phyloP scores from a whole-genome alignment of 2,888 invertebrate genomes.

The Phania funesta region DNA sequence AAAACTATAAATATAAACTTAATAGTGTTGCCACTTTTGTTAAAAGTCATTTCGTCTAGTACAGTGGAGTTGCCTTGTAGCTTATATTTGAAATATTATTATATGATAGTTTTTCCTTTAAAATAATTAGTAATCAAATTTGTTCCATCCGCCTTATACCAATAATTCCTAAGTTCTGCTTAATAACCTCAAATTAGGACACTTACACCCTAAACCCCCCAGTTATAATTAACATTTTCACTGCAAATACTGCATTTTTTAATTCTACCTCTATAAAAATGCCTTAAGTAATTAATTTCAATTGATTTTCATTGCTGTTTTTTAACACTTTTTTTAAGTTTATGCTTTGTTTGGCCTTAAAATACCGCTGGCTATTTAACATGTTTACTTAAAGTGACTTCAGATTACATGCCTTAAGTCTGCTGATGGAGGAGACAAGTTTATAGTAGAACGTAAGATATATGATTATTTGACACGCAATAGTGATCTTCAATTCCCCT shows the following conservation, averaged over 20 bases:
- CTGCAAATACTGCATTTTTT: neutral
- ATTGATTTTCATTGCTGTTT: constrained; percentile 48
- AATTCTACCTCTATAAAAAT: constrained; percentile 61
- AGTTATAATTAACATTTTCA: too few relatives aligned
- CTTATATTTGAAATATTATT: too few relatives aligned
- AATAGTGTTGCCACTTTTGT: too few relatives aligned
- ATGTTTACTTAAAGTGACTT: constrained; percentile 26
- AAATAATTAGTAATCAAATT: too few relatives aligned
- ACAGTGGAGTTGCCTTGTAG: too few relatives aligned
- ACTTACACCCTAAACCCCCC: neutral
- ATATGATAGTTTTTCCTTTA: too few relatives aligned
- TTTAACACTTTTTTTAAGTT: constrained; percentile 26
- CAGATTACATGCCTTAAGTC: constrained; percentile 11
- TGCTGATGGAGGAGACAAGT: constrained; percentile 36
- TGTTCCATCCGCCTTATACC: too few relatives aligned
- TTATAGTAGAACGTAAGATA: constrained; percentile 43
- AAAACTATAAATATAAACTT: too few relatives aligned
- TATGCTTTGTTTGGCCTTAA: neutral
- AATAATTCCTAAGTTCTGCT: too few relatives aligned
- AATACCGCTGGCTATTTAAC: constrained; percentile 38
- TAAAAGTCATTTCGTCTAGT: too few relatives aligned
- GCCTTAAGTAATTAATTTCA: constrained; percentile 45
- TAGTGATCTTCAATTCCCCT: neutral
- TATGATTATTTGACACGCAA: constrained; percentile 65
- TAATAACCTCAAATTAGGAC: too few relatives aligned